Evolutionary conservation across 2,888 invertebrate species (phyloP), one percentile per base, ranked within the genome.

Genomic region (Labia minor): DNA sequence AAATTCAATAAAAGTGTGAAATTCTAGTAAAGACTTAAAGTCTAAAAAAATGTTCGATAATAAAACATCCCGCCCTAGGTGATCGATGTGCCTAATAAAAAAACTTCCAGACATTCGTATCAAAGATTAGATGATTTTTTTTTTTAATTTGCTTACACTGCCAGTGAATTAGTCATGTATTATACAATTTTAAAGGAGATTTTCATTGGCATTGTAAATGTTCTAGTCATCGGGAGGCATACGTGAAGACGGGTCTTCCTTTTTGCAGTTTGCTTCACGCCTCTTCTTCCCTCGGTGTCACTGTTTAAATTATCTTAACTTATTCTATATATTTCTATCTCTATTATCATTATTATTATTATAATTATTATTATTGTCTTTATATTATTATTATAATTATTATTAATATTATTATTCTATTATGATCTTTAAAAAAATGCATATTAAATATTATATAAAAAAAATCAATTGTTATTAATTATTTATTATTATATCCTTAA

Each of bases 381-480:
- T 33, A 33, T 49, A 49, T 49, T 8, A 49, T 49, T 49, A 49
- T 49, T 49, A 49, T 49, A 8, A 16, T 49, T 16, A 49, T 49
- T 49, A 49, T 49, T 49, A 49, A 8, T 14, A 49, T 49, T 49
- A 49, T 49, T 49, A 49, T 26, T 26, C 26, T 49, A 49, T 49
- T 49, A 49, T 49, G 14, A 49, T 8, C 14, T 49, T 49, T 26
- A 26, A 26, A 49, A 49, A 49, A 49, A 10, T 16, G 49, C 33
- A 49, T 49, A 49, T 49, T n/a, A 49, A 49, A 49, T 49, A n/a
- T 49, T 49, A 49, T 49, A 49, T 8, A 49, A 49, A 49, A 49
- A 33, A 33, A 33, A 33, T 33, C 14, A 49, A n/a, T 49, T n/a
- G 14, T 49, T n/a, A n/a, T n/a, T n/a, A n/a, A n/a, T n/a, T n/a